Base-by-base conservation (phyloP, 1,140 invertebrate genomes). In the Theocolax elegans region DNA sequence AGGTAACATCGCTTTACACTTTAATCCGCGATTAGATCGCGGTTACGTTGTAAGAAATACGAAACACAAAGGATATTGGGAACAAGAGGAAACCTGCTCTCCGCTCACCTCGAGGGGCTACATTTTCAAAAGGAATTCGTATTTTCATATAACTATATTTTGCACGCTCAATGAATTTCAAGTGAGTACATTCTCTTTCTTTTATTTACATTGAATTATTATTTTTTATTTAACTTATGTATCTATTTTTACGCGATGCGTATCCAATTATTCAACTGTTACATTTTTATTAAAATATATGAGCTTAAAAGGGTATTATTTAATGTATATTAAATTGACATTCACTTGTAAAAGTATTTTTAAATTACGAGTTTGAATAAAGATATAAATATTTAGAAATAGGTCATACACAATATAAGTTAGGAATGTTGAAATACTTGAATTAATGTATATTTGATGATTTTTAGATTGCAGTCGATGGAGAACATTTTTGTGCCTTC, bases 21-120 rank as follows among this genome's bases (percentile, higher is more conserved):
- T 96, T 48, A 95, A 94, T 83, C 91, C 91, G 3, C 89, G 92
- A 19, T 79, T 93, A 58, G 90, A 90, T 17, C 89, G 92, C 71
- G 88, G 89, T 42, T 91, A 92, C 72, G 89, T 95, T n/a, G 93
- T 95, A 1, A 85, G 94, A 46, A 96, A 96, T 78, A 84, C 87
- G 3, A 88, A 89, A 49, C 74, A 88, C 4, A 81, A 84, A 54
- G 88, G 88, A 15, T 75, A 75, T 7, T 95, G 93, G 93, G 91
- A 91, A 1, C 76, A 84, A 3, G 93, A 94, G 77, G 93, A 94
- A 79, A 89, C 89, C 27, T 87, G 88, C 27, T 90, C 91, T 8
- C 81, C 86, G 12, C 69, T 73, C 7, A 60, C 74, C 17, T 60
- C 79, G 3, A 71, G 74, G 17, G 76, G 76, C 15, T 76, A 74